Evolutionary conservation across 2,888 invertebrate species (phyloP).

Genomic region (Agriotes lineatus): DNA sequence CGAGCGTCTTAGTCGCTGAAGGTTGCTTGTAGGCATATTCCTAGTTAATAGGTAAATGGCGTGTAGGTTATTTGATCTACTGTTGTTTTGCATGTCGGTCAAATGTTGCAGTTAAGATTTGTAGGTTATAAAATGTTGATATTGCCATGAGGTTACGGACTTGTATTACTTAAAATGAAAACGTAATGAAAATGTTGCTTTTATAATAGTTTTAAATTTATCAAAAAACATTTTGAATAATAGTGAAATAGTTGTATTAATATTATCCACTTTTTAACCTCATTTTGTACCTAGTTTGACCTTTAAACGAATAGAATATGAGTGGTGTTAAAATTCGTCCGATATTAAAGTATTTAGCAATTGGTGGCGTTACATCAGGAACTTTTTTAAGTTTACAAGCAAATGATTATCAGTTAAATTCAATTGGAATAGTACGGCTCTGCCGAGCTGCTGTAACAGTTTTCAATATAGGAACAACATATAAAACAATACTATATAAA

Average conservation of each 20-base stretch:
- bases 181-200: background rate
- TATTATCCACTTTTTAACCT: background rate
- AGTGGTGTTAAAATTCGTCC: constrained; percentile 20
- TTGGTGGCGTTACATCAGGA: constrained; percentile 72
- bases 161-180: no score
- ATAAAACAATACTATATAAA: constrained; percentile 80
- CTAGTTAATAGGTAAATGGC: no score
- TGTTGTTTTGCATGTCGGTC: no score
- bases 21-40: no score
- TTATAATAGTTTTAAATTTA: no score
- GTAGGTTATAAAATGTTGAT: no score
- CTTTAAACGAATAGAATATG: constrained; percentile 1
- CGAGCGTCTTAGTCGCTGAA: no score
- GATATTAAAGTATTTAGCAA: constrained; percentile 67
- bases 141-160: no score
- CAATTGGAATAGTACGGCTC: constrained; percentile 89
- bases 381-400: constrained; percentile 73
- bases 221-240: background rate
- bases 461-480: constrained; percentile 82
- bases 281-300: background rate
- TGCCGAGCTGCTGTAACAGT: constrained; percentile 88
- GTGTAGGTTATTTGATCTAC: no score
- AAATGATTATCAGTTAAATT: constrained; percentile 79
- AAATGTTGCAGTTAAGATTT: no score
- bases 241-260: background rate